These are phyloP conservation scores for Labia minor DNA, from an alignment of 2,888 invertebrate species.

Conservation along the genomic window DNA sequence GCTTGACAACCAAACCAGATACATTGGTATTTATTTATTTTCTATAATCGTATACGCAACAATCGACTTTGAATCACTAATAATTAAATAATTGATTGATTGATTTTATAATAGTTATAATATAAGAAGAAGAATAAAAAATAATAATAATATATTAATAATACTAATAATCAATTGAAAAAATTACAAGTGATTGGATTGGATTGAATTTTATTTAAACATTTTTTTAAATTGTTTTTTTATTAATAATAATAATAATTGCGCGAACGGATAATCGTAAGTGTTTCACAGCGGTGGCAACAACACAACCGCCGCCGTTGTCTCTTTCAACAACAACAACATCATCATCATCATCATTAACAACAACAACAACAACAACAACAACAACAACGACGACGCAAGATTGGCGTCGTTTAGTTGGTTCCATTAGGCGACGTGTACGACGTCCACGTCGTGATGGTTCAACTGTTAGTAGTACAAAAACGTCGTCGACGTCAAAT, in stretches of 20 bases:
- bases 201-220: too few relatives aligned
- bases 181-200: too few relatives aligned
- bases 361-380: too few relatives aligned
- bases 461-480: slow-evolving; percentile 22
- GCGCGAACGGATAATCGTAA: background rate
- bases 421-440: slow-evolving; percentile 38
- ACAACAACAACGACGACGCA: slow-evolving; percentile 30
- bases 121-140: too few relatives aligned
- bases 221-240: too few relatives aligned
- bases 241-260: background rate
- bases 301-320: background rate
- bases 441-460: slow-evolving; percentile 30
- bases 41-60: background rate
- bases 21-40: too few relatives aligned
- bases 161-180: too few relatives aligned
- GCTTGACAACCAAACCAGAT: background rate
- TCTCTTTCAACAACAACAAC: slow-evolving; percentile 23
- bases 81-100: too few relatives aligned
- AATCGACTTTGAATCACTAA: too few relatives aligned
- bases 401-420: slow-evolving; percentile 39
- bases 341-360: too few relatives aligned
- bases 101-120: too few relatives aligned
- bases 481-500: slow-evolving; percentile 25
- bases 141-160: too few relatives aligned
- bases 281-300: background rate